Base-by-base conservation (phyloP, 2,797 vertebrate genomes). In the Bufotes viridis region DNA sequence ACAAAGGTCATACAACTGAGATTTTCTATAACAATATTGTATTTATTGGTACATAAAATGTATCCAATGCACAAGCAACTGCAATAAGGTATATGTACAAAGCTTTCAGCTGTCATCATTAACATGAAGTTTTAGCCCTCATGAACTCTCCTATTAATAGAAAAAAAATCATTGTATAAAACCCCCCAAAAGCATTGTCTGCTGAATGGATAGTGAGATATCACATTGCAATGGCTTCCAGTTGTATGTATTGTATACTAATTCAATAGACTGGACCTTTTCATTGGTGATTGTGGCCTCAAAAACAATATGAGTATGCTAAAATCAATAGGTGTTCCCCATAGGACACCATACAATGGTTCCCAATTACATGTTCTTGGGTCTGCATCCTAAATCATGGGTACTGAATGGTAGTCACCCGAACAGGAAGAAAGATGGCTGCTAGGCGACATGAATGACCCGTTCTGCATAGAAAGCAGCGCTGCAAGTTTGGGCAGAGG, bases 1-100 rank as follows among this genome's bases (percentile, higher is more conserved):
- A 22, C 65, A n/a, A 63, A 20, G 13, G 42, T n/a, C 3, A 1
- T 7, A 67, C 22, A 8, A 65, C 63, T 51, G 34, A 51, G 20
- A 29, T 58, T 84, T 84, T 84, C 57, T 75, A 84, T 76, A 75
- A 75, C 70, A 84, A 82, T 65, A 20, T 82, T 74, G 55, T 63
- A 80, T 88, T 88, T 88, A 88, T 55, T 81, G 42, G 79, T 83
- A 81, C 67, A 81, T 88, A 81, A 88, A 84, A 81, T 81, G 75
- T 78, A 85, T 81, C 51, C 58, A 81, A 55, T 34, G 34, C 55
- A 85, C 81, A 70, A 83, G 81, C 72, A 60, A 61, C 2, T 85
- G 18, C 65, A 88, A 67, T 65, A 24, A 81, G 29, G 69, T 29
- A 53, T 80, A 88, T 88, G 24, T 88, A 88, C 87, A 88, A 88